Base-by-base conservation (phyloP, 2,113 vertebrate species). In the Edolisoma coerulescens region DNA sequence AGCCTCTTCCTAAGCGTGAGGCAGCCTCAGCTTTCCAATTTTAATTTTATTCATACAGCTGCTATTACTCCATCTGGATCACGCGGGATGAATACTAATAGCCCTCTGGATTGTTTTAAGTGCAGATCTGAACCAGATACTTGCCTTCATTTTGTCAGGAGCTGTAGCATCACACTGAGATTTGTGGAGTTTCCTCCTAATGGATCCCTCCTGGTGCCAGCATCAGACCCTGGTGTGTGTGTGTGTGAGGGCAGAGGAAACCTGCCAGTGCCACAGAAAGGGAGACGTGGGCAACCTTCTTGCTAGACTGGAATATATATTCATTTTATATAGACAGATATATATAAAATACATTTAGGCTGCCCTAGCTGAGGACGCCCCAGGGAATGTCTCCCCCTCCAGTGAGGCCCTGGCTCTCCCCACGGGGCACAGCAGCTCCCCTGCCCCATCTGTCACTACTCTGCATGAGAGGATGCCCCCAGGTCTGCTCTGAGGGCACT, bases 121-220 rank as follows among this genome's bases (percentile, higher is more conserved):
- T 95, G 97, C 97, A 97, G 97, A 98, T 98, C 96, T 97, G 96
- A 98, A 97, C 84, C 93, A 97, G 96, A 97, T 94, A 95, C 92
- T 95, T 85, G 96, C 96, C 98, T 98, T 98, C 97, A 96, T 98
- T 98, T 97, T 97, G 96, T 98, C 97, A 96, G 96, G 96, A 96
- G 97, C 97, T 97, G 97, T 96, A 95, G 96, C 96, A 92, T 96
- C 59, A 52, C 74, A 85, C 94, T 75, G 96, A 96, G 97, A 92
- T 95, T 96, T 94, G 93, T 67, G 95, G 97, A 84, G 87, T 94
- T 96, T 93, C 93, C 92, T 95, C 81, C 95, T 95, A 90, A 92
- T 77, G 90, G 91, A 96, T 96, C 91, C 94, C 52, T 22, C 86
- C 90, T 42, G 15, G 79, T 45, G 67, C 84, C 42, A 33, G 77